These are phyloP conservation scores for Ia io DNA, from an alignment of 2,113 vertebrate species.

Conservation along the genomic window DNA sequence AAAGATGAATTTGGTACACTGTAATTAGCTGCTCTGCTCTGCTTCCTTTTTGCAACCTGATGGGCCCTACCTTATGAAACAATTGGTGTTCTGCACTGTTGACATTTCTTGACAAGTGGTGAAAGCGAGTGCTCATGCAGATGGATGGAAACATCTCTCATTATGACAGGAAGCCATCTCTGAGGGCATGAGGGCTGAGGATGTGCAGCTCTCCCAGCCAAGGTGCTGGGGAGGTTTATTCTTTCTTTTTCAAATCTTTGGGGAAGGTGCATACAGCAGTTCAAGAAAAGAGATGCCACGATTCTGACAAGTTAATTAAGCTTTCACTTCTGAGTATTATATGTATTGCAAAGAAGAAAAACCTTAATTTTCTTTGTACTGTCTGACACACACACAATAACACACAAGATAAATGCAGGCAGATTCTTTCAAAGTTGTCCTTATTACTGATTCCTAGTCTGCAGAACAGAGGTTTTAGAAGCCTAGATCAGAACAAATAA, in stretches of 20 bases:
- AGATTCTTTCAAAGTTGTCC: constrained; percentile 84
- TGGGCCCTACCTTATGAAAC: constrained; percentile 18
- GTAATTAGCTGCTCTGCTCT: constrained; percentile 46
- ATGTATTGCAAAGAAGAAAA: constrained; percentile 83
- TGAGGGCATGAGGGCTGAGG: constrained; percentile 72
- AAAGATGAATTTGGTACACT: not conserved
- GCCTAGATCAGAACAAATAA: constrained; percentile 63
- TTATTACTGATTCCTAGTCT: constrained; percentile 83
- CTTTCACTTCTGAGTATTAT: constrained; percentile 87
- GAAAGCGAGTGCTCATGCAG: constrained; percentile 66
- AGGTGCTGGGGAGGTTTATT: constrained; percentile 61
- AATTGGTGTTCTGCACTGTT: not conserved
- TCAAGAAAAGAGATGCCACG: constrained; percentile 83
- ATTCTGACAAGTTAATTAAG: constrained; percentile 89
- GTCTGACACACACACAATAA: constrained; percentile 82
- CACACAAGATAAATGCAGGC: constrained; percentile 82
- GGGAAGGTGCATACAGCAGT: constrained; percentile 84
- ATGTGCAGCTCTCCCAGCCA: constrained; percentile 68
- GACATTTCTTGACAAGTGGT: constrained; percentile 72
- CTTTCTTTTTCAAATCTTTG: constrained; percentile 78
- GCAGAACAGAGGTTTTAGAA: constrained; percentile 67
- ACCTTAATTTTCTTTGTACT: constrained; percentile 87
- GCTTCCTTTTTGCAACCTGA: constrained; percentile 16
- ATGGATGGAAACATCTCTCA: constrained; percentile 61
- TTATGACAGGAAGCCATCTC: constrained; percentile 73